These are phyloP conservation scores for Camarhynchus parvulus DNA, from an alignment of 2,113 vertebrate genomes.

Conservation along the genomic window DNA sequence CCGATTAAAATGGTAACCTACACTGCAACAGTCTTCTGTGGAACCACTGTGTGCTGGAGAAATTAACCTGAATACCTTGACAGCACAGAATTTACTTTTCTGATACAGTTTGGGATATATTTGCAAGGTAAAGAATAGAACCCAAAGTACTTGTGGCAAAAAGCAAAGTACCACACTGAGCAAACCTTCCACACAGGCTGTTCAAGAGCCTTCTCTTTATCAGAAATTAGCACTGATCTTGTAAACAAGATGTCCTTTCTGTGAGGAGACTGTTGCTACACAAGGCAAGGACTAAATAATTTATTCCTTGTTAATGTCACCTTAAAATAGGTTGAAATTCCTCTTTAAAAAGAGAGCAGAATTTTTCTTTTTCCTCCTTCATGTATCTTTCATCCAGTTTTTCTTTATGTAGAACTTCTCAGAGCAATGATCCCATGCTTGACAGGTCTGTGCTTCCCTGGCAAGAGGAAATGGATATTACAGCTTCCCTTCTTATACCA, in stretches of 20 bases:
- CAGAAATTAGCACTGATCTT: background rate
- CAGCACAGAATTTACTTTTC: background rate
- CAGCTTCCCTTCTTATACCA: background rate
- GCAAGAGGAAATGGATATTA: background rate
- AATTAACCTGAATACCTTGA: background rate
- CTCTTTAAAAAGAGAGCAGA: background rate
- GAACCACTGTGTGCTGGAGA: background rate
- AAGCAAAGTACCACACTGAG: background rate
- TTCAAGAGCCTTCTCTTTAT: background rate
- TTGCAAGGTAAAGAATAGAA: background rate
- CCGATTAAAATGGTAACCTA: background rate
- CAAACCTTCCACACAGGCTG: background rate
- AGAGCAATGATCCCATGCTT: background rate
- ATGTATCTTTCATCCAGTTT: background rate
- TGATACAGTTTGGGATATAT: background rate
- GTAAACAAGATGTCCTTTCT: conserved; percentile 10
- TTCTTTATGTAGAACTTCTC: background rate
- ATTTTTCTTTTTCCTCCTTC: background rate
- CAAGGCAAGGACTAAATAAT: background rate
- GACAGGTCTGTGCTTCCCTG: background rate
- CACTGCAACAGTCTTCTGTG: background rate
- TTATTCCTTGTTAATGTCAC: background rate
- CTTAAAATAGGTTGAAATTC: conserved; percentile 14
- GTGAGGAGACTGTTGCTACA: background rate
- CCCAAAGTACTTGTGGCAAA: background rate